Evolutionary conservation across 2,113 vertebrate species (phyloP).

Genomic region (Pterocles orientalis): DNA sequence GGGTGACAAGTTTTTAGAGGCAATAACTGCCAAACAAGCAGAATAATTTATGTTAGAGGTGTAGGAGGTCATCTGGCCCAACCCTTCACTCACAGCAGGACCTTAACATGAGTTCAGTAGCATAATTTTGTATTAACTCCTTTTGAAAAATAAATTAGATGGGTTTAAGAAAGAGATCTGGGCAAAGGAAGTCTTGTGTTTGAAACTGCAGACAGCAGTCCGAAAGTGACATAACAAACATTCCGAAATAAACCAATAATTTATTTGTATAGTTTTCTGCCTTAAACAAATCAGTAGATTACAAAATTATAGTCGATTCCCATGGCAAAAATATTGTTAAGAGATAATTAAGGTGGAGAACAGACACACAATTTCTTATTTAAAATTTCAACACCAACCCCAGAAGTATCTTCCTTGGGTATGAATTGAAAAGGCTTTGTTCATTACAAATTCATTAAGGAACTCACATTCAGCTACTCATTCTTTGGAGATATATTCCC

Average conservation of each 20-base stretch:
- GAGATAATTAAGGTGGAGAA: not conserved
- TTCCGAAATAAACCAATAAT: not conserved
- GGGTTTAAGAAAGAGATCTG: not conserved
- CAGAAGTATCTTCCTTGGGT: not conserved
- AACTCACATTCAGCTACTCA: not conserved
- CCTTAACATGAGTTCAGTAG: conserved; percentile 4
- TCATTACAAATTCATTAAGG: conserved; percentile 31
- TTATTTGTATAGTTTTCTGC: not conserved
- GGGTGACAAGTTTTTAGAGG: not conserved
- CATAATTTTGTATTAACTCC: not conserved
- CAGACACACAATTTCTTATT: not conserved
- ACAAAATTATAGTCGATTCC: not conserved
- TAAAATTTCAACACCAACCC: not conserved
- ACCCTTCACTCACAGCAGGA: not conserved
- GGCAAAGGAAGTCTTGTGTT: not conserved
- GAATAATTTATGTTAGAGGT: not conserved
- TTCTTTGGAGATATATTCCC: not conserved
- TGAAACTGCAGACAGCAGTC: not conserved
- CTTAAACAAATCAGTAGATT: not conserved
- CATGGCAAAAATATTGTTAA: not conserved
- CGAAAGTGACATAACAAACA: not conserved
- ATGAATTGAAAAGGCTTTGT: not conserved
- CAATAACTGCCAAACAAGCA: not conserved
- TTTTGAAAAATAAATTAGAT: not conserved
- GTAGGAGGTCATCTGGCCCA: not conserved